These are phyloP conservation scores for Pomacea maculata DNA, from an alignment of 1,140 invertebrate species.

Conservation along the genomic window DNA sequence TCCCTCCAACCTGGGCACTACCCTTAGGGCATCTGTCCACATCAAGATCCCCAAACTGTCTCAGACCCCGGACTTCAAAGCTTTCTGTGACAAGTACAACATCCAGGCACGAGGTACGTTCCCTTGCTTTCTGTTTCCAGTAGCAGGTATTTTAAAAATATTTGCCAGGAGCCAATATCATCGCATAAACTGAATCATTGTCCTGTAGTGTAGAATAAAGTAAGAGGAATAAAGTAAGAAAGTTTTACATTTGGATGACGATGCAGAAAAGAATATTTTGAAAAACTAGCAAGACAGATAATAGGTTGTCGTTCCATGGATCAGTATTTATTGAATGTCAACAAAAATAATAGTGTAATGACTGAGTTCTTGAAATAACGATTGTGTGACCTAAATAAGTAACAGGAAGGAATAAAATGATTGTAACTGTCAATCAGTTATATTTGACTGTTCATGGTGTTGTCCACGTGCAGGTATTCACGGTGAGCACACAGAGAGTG, in stretches of 20 bases:
- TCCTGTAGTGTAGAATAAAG: background rate
- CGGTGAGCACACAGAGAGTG: slow-evolving; percentile 89
- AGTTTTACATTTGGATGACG: too few species aligned
- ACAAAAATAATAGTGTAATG: too few species aligned
- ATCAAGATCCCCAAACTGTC: slow-evolving; percentile 93
- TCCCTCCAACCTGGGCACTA: slow-evolving; percentile 97
- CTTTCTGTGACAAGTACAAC: slow-evolving; percentile 90
- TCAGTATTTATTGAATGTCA: too few species aligned
- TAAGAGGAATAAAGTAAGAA: background rate
- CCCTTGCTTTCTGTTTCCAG: background rate
- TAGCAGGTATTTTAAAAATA: background rate
- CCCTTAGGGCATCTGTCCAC: slow-evolving; percentile 97
- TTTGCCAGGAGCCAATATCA: background rate
- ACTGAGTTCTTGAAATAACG: too few species aligned
- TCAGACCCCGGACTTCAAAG: slow-evolving; percentile 86
- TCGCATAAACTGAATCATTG: background rate
- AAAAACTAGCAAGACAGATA: too few species aligned
- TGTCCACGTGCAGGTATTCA: slow-evolving; percentile 75
- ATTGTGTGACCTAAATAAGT: too few species aligned
- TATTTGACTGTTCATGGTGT: too few species aligned
- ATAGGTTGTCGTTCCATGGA: too few species aligned
- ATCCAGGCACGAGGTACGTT: slow-evolving; percentile 77
- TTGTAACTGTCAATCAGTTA: too few species aligned
- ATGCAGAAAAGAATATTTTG: too few species aligned
- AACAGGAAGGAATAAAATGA: too few species aligned